Base-by-base conservation (phyloP, 1,140 invertebrate species). In the Lerema accius region DNA sequence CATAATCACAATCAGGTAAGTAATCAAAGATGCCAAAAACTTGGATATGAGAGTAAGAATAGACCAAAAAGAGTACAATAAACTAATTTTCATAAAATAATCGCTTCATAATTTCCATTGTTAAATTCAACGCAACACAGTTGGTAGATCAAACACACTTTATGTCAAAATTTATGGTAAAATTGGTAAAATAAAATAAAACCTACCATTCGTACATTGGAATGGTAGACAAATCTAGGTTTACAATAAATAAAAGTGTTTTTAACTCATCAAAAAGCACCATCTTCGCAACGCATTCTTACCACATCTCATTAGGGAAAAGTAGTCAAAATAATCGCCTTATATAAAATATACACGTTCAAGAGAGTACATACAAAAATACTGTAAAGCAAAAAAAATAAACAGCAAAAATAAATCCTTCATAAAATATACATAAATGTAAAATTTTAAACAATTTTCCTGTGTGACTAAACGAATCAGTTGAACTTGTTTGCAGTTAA, bases 241-340 rank as follows among this genome's bases (percentile, higher is more conserved):
- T 15, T 17, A 37, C 9, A 50, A 50, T 37, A 50, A 49, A 49
- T 45, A 53, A 40, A 40, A 14, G 14, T 42, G 4, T 19, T 39
- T 11, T 15, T 42, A 42, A 39, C 32, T 55, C 39, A 42, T 42
- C 51, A 43, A 55, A 26, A 55, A 55, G 51, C 51, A 55, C 51
- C 51, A 55, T 7, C 0, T 43, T 11, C 15, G 11, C 23, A 39
- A 26, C 17, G 23, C 19, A 51, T 39, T n/a, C n/a, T n/a, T 28
- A 11, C 51, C 51, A 42, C 37, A 42, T 55, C 51, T 55, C 51
- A 15, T 28, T n/a, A n/a, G n/a, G n/a, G n/a, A 4, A 17, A 6
- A n/a, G 40, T 19, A 53, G 5, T 23, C 2, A 23, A 32, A 32
- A 7, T 32, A 7, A 32, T 7, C 28, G 7, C 9, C 28, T 4